phyloP scores from a whole-genome alignment of 2,888 invertebrate species.

The Gandaritis pyraliata region DNA sequence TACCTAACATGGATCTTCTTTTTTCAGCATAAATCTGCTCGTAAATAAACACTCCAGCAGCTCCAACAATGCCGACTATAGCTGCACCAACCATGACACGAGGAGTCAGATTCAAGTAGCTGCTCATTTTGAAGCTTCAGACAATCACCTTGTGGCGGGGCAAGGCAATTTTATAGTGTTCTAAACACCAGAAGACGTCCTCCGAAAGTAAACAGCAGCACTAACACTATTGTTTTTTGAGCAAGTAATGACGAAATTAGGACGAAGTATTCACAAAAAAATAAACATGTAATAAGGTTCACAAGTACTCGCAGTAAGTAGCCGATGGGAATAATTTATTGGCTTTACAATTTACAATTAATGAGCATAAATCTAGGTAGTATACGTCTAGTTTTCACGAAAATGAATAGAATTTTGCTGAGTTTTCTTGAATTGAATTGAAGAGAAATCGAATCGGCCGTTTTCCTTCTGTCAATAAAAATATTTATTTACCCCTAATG shows the following conservation, averaged over 20 bases:
- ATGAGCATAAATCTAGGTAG: background rate
- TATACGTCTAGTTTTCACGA: background rate
- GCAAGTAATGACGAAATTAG: conserved; percentile 11
- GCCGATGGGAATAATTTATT: too few species aligned
- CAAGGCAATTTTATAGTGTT: background rate
- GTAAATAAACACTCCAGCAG: conserved; percentile 78
- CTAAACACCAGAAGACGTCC: conserved; percentile 1
- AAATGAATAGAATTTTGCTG: conserved; percentile 11
- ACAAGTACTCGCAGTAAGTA: background rate
- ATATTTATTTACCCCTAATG: conserved; percentile 3
- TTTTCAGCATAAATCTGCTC: conserved; percentile 80
- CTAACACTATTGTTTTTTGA: background rate
- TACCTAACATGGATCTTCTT: conserved; percentile 74
- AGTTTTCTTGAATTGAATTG: conserved; percentile 3
- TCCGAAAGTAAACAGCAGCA: conserved; percentile 1
- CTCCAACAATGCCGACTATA: conserved; percentile 77
- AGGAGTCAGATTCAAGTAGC: conserved; percentile 58
- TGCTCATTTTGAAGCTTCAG: conserved; percentile 36
- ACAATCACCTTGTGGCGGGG: background rate
- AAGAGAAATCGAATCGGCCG: conserved; percentile 15
- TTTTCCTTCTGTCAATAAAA: conserved; percentile 8
- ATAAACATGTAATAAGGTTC: background rate
- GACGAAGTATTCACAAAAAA: conserved; percentile 1
- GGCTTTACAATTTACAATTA: too few species aligned
- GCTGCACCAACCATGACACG: conserved; percentile 77